Evolutionary conservation across 2,797 vertebrate species (phyloP).

Genomic region (Furcifer pardalis): DNA sequence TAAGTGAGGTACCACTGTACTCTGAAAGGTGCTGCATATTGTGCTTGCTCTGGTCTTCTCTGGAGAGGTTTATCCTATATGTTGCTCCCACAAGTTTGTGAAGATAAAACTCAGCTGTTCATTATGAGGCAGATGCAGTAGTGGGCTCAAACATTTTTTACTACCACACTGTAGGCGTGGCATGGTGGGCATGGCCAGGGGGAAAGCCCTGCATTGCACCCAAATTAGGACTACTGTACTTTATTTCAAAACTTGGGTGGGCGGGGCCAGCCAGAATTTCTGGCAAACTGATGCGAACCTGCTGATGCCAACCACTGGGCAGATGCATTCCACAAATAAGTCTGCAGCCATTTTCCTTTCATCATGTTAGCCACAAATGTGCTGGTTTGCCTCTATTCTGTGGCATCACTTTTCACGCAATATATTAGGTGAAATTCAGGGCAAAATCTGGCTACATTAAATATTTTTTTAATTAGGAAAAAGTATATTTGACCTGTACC

Average conservation of each 20-base stretch:
- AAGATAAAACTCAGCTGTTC: conserved; percentile 66
- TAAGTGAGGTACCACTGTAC: too few species aligned
- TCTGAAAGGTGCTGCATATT: conserved; percentile 60
- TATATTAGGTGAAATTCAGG: conserved; percentile 1
- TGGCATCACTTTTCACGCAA: conserved; percentile 42
- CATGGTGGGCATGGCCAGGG: too few species aligned
- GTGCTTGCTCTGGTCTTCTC: conserved; percentile 58
- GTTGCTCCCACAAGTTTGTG: conserved; percentile 65
- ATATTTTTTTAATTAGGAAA: neutral
- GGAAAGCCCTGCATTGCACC: too few species aligned
- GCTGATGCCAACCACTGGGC: too few species aligned
- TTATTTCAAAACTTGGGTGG: too few species aligned
- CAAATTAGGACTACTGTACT: too few species aligned
- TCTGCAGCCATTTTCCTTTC: conserved; percentile 58
- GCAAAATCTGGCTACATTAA: neutral
- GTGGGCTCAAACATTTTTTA: too few species aligned
- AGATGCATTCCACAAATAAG: conserved; percentile 33
- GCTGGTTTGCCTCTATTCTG: conserved; percentile 52
- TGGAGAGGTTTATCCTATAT: conserved; percentile 68
- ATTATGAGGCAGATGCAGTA: conserved; percentile 32
- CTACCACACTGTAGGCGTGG: too few species aligned
- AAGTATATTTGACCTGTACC: too few species aligned
- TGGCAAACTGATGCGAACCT: too few species aligned
- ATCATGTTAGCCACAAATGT: conserved; percentile 38
- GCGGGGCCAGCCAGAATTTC: too few species aligned